Percentiles rank a stretch among this genome's conserved stretches.
Conservation (phyloP, 1,140 invertebrate genomes). For the Hylaeus anthracinus region DNA sequence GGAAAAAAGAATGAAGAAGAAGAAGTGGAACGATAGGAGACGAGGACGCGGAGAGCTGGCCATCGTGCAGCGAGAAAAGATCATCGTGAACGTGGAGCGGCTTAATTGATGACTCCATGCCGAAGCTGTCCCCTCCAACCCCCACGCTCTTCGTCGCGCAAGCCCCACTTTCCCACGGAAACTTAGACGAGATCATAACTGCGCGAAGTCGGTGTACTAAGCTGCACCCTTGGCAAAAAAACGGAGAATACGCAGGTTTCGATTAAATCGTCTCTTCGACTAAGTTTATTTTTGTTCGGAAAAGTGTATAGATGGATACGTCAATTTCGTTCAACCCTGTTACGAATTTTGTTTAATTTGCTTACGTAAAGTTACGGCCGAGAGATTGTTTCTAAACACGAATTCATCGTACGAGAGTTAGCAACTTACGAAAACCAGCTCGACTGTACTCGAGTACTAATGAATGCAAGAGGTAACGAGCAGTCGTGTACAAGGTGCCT, state of each 20-base stretch:
- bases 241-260: constrained; percentile 3
- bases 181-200: constrained; percentile 25
- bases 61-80: constrained; percentile 1
- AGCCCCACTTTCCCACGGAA: constrained; percentile 28
- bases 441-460: too few species aligned
- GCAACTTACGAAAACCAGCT: too few species aligned
- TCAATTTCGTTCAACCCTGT: background rate
- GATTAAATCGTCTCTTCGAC: constrained; percentile 27
- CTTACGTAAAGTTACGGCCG: too few species aligned
- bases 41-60: background rate
- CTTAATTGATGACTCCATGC: constrained; percentile 34
- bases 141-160: background rate
- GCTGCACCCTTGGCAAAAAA: background rate
- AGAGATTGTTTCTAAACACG: too few species aligned
- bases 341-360: too few species aligned
- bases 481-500: too few species aligned
- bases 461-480: too few species aligned
- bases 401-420: too few species aligned
- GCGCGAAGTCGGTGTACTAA: constrained; percentile 25
- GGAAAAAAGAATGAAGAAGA: background rate
- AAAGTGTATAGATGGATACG: background rate
- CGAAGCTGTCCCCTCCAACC: background rate
- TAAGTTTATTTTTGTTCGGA: background rate
- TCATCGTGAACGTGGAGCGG: constrained; percentile 6
- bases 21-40: too few species aligned